Evolutionary conservation across 2,888 invertebrate genomes (phyloP).

Genomic region (Reticulitermes lucifugus): DNA sequence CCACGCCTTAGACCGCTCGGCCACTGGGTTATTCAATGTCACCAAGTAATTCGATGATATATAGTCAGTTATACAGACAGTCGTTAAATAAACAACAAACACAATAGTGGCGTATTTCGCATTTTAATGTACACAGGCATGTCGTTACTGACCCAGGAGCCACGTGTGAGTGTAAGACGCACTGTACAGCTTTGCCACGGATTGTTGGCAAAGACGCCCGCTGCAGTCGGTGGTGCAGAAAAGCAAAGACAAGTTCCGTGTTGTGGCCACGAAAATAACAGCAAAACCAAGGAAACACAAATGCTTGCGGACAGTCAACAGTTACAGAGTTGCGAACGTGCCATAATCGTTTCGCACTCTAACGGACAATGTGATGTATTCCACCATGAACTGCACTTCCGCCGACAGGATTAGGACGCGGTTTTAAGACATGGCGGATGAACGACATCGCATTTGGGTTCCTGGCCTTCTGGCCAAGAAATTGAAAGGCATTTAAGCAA

Average conservation of each 20-base stretch:
- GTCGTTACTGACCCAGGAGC: too few relatives aligned
- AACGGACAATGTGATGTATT: background rate
- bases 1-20: too few relatives aligned
- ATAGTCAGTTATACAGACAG: too few relatives aligned
- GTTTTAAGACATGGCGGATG: too few relatives aligned
- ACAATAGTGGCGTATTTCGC: too few relatives aligned
- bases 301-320: background rate
- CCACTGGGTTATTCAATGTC: too few relatives aligned
- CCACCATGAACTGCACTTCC: background rate
- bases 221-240: slow-evolving; percentile 3
- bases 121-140: too few relatives aligned
- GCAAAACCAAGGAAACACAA: background rate
- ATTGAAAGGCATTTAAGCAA: too few relatives aligned
- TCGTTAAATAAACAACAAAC: too few relatives aligned
- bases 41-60: too few relatives aligned
- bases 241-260: slow-evolving; percentile 1
- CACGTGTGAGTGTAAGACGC: background rate
- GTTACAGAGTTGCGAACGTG: background rate
- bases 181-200: background rate
- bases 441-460: too few relatives aligned
- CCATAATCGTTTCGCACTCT: background rate
- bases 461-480: too few relatives aligned
- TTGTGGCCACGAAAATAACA: slow-evolving; percentile 11
- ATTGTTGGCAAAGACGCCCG: background rate
- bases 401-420: background rate